Evolutionary conservation across 37 sponge, comb jelly and placozoan species (phyloP), one percentile per base, ranked within the genome.

Genomic region (Dysidea cf. avara): DNA sequence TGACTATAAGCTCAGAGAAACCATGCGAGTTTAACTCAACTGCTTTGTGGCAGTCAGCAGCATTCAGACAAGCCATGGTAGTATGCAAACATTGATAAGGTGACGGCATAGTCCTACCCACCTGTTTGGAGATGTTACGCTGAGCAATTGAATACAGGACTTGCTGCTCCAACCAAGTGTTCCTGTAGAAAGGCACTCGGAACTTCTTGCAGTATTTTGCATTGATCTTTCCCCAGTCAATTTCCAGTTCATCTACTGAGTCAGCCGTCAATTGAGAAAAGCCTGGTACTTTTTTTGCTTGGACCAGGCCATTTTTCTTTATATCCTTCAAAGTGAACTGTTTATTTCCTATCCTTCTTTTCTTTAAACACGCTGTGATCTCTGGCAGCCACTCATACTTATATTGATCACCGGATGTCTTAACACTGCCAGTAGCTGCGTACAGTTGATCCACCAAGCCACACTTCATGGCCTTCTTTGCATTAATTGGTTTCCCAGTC

Each of bases 81-180:
- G 76, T 83, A 21, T 69, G 68, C 40, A 83, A 62, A 53, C 76
- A 83, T 22, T 13, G 22, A 48, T 83, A 83, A 18, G 83, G 83
- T 14, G 83, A 61, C 11, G 76, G 76, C 53, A 76, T 50, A n/a
- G 7, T 16, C 3, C 16, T 33, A 0, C 79, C 73, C 3, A 71
- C 73, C 50, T 60, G 63, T 34, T 32, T 39, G 72, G 52, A 69
- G 28, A 77, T 33, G 22, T 69, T 63, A 61, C 65, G 17, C 39
- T 38, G 29, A 34, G 78, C 72, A 13, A 84, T 16, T 17, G 38
- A 35, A 52, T 77, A 84, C 1, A 54, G 2, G 1, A 71, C 54
- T 25, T 56, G 56, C 20, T 56, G 71, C 25, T 30, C 26, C 35
- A 71, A 36, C 53, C 36, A 34, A 38, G 36, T 71, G 36, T 34